A percentile compares a stretch with the other conserved stretches of the same genome.
These are phyloP conservation scores for Drosophila grimshawi DNA, from an alignment of 1,140 invertebrate species.

Conservation along the genomic window DNA sequence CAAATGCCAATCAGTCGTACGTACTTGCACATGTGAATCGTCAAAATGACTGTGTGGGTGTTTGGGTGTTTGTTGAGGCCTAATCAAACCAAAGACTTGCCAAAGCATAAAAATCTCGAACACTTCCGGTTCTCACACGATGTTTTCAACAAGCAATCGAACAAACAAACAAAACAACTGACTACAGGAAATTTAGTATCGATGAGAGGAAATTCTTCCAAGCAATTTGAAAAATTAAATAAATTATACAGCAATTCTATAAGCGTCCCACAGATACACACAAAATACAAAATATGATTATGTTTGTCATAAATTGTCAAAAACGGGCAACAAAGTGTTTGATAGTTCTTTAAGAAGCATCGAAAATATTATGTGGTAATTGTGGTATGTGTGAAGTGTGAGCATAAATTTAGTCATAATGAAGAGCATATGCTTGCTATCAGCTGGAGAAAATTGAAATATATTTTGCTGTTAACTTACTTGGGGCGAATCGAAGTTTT, in stretches of 20 bases:
- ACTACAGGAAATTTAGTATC: slow-evolving; percentile 12
- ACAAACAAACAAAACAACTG: slow-evolving; percentile 23
- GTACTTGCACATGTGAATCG: background rate
- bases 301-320: slow-evolving; percentile 11
- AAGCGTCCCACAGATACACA: slow-evolving; percentile 15
- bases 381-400: background rate
- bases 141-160: slow-evolving; percentile 37
- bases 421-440: background rate
- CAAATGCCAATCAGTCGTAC: slow-evolving; percentile 55
- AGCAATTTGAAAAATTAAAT: slow-evolving; percentile 40
- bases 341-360: background rate
- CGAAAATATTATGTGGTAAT: background rate
- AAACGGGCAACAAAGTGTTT: background rate
- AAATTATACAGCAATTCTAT: slow-evolving; percentile 29
- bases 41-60: background rate
- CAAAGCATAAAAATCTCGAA: slow-evolving; percentile 54
- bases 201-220: background rate
- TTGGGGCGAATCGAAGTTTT: slow-evolving; percentile 29
- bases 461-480: slow-evolving; percentile 17
- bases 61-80: slow-evolving; percentile 31
- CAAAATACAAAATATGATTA: background rate
- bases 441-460: slow-evolving; percentile 11
- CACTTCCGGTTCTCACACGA: slow-evolving; percentile 53
- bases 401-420: background rate
- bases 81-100: slow-evolving; percentile 78